Evolutionary conservation across 1,140 invertebrate species (phyloP).

Genomic region (Bombus cullumanus): DNA sequence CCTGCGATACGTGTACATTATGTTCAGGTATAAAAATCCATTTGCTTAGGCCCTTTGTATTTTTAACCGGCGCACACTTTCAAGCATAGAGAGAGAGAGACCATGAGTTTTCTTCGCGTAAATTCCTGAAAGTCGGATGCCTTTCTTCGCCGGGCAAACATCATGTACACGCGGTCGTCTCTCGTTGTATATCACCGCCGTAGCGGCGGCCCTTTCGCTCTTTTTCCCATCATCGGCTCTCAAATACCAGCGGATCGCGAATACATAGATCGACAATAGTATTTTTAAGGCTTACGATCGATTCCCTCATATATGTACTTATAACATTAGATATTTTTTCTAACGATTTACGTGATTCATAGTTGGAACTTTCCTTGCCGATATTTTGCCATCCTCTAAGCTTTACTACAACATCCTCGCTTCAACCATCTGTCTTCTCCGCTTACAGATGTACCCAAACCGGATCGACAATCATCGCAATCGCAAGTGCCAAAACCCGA

Average conservation of each 20-base stretch:
- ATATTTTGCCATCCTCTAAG: not conserved
- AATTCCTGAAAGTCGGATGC: slow-evolving; percentile 29
- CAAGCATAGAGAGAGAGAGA: not conserved
- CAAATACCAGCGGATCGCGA: slow-evolving; percentile 12
- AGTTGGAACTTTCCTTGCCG: too few species aligned
- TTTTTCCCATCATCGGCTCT: not conserved
- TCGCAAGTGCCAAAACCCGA: slow-evolving; percentile 36
- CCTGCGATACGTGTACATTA: slow-evolving; percentile 52
- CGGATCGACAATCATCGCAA: slow-evolving; percentile 57
- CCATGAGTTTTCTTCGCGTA: not conserved
- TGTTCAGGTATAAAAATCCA: slow-evolving; percentile 63
- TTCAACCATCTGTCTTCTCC: not conserved
- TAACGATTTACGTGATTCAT: not conserved
- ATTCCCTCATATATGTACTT: not conserved
- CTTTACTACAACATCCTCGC: not conserved
- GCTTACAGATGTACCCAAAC: not conserved
- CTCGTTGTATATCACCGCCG: not conserved
- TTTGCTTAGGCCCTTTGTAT: slow-evolving; percentile 61
- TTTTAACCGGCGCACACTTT: slow-evolving; percentile 21
- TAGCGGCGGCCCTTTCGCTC: not conserved
- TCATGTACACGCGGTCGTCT: not conserved
- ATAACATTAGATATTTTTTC: slow-evolving; percentile 5
- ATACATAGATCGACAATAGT: slow-evolving; percentile 14
- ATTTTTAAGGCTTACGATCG: slow-evolving; percentile 26
- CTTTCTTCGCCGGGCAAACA: not conserved